phyloP scores from a whole-genome alignment of 2,113 vertebrate genomes.

The Syrrhaptes paradoxus region DNA sequence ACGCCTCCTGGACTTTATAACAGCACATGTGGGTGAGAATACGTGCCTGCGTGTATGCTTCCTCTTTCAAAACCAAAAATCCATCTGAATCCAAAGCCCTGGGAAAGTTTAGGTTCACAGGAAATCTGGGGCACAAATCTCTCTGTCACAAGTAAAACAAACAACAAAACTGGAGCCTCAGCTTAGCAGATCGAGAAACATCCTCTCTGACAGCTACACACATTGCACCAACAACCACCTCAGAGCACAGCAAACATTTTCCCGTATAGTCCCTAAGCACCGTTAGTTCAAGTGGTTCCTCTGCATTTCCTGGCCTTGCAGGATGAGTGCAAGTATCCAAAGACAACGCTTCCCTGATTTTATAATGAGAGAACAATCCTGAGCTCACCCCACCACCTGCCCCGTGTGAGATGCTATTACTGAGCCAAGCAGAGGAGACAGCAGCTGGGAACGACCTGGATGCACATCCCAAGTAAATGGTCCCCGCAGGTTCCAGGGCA shows the following conservation, averaged over 20 bases:
- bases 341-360: neutral
- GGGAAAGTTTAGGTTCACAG: neutral
- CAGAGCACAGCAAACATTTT: neutral
- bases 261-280: neutral
- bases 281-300: neutral
- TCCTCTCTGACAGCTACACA: neutral
- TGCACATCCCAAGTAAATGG: rapidly evolving
- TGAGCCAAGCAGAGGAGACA: neutral
- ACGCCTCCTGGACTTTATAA: neutral
- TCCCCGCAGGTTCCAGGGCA: neutral
- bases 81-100: neutral
- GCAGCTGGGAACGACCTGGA: neutral
- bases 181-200: neutral
- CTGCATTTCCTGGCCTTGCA: neutral
- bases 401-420: rapidly evolving
- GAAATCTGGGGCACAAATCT: neutral
- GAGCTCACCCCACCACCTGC: neutral
- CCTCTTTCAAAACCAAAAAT: neutral
- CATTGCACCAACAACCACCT: rapidly evolving
- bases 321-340: neutral
- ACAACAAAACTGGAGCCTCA: neutral
- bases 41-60: neutral
- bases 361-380: rapidly evolving
- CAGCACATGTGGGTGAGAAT: rapidly evolving
- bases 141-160: neutral